These are phyloP conservation scores for Amphibalanus amphitrite DNA, from an alignment of 1,140 invertebrate species.

Conservation along the genomic window DNA sequence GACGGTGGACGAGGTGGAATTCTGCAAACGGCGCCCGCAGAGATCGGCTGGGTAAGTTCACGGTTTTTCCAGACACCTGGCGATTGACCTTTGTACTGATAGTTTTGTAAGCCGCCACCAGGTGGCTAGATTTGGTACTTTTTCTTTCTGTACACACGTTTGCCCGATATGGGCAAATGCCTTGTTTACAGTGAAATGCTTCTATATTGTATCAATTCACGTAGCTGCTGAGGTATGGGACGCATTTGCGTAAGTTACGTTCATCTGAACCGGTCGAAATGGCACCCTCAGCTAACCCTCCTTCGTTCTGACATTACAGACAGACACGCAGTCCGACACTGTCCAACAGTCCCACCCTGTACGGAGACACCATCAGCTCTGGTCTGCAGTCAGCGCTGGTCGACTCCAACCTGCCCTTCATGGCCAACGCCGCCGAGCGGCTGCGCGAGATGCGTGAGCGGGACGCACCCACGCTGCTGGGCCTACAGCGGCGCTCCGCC, in stretches of 20 bases:
- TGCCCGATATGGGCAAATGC: too few relatives aligned
- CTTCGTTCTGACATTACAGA: slow-evolving; percentile 29
- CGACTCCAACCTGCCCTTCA: not conserved
- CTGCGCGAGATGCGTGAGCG: not conserved
- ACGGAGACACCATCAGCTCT: slow-evolving; percentile 50
- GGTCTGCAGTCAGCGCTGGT: slow-evolving; percentile 32
- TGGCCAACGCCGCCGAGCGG: not conserved
- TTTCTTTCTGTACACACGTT: too few relatives aligned
- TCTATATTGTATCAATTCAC: too few relatives aligned
- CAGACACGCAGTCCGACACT: slow-evolving; percentile 47
- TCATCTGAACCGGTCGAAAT: too few relatives aligned
- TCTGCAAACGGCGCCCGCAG: slow-evolving; percentile 95
- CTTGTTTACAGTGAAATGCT: too few relatives aligned
- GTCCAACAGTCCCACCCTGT: slow-evolving; percentile 48
- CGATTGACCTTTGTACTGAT: too few relatives aligned
- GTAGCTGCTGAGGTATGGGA: too few relatives aligned
- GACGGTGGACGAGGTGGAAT: slow-evolving; percentile 99
- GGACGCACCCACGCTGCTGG: not conserved
- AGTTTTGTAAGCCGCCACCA: too few relatives aligned
- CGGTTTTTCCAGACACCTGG: too few relatives aligned
- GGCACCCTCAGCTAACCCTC: too few relatives aligned
- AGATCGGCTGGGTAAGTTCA: slow-evolving; percentile 56
- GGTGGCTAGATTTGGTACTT: too few relatives aligned
- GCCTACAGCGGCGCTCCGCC: not conserved
- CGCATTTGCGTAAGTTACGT: too few relatives aligned